These are phyloP conservation scores for Lucilia cuprina DNA, from an alignment of 1,140 invertebrate genomes.

Conservation along the genomic window DNA sequence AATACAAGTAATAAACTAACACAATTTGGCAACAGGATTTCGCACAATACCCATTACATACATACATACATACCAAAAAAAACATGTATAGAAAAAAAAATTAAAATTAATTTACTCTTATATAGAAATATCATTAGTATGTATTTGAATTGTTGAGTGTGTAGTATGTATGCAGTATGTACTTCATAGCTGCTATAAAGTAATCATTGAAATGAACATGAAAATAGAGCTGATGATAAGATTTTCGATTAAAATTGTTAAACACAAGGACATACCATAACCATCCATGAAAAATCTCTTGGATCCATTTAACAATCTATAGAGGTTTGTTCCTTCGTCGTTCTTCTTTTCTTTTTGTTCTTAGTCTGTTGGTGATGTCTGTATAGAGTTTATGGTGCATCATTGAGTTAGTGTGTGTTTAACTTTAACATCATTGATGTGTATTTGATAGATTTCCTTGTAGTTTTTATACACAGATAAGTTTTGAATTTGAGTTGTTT, in stretches of 20 bases:
- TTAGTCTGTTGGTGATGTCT: too few relatives aligned
- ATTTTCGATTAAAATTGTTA: background rate
- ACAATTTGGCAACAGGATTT: background rate
- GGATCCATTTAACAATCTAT: background rate
- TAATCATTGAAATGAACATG: constrained; percentile 7
- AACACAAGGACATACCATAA: constrained; percentile 7
- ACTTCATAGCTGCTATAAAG: background rate
- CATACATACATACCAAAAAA: too few relatives aligned
- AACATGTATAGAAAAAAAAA: too few relatives aligned
- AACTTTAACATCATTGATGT: background rate
- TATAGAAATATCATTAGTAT: too few relatives aligned
- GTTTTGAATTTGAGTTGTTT: background rate
- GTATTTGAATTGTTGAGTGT: too few relatives aligned
- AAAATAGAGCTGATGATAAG: constrained; percentile 2
- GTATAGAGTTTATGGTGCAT: too few relatives aligned
- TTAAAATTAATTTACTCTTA: too few relatives aligned
- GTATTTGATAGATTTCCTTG: constrained; percentile 11
- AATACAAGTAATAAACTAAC: background rate
- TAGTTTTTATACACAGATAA: background rate
- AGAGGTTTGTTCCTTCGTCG: background rate
- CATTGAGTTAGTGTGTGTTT: background rate
- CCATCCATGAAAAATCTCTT: background rate
- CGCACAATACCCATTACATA: too few relatives aligned
- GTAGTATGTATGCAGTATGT: background rate
- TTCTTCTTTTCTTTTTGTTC: background rate